Base-by-base conservation (phyloP, 2,113 vertebrate species). In the Clarias magur region DNA sequence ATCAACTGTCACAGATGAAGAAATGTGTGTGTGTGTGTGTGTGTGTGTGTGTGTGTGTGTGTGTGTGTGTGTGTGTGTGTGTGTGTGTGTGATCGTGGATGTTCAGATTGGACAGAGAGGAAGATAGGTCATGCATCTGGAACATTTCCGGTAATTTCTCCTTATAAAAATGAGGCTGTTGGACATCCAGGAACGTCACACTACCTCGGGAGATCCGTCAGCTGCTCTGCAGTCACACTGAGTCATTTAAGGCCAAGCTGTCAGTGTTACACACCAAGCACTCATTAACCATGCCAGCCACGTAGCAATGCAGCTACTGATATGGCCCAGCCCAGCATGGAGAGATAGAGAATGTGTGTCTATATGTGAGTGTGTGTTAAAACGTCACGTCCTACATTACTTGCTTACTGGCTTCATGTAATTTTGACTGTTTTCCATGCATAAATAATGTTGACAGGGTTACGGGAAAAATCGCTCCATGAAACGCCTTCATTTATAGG, bases 251-350 rank as follows among this genome's bases (percentile, higher is more conserved):
- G 88, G 76, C 86, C 67, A 59, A 80, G 42, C 27, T 56, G 25
- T 62, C 38, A 23, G 42, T 59, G 65, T 23, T 79, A 73, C 68
- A 13, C 15, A 63, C 72, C 25, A 30, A 82, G 57, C 9, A 10
- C 67, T 87, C 68, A 76, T 87, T 76, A 82, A 76, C 80, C 57
- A 63, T 83, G 68, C 86, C 70, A 63, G 30, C 42, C 80, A 82
- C 68, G 67, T 73, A 75, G 67, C 56, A 63, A 63, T 75, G 86
- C 68, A 87, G 80, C 86, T 87, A 86, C 42, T 86, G 85, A 86
- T 80, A 86, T 30, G n/a, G 56, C 59, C 38, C 25, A 53, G 48
- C 56, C 62, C 67, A 62, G 75, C 56, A 82, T 23, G 25, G 53
- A 84, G 63, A 67, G 25, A 80, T 23, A 80, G 16, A 54, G 10